Conservation (phyloP, 2,888 invertebrate species). For the Geophilus truncorum region DNA sequence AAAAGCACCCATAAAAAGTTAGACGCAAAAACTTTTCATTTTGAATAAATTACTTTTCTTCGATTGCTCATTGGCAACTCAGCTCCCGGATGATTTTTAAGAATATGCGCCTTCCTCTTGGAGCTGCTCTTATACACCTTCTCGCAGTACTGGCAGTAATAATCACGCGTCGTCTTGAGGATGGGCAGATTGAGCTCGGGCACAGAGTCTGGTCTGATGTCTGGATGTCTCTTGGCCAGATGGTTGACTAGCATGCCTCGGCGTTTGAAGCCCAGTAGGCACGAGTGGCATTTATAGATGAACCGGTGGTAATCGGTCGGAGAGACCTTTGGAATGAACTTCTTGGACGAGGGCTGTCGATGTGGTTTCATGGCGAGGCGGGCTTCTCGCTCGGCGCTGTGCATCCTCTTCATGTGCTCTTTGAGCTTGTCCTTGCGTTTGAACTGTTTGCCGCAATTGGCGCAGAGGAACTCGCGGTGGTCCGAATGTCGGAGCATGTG, state of each 20-base stretch:
- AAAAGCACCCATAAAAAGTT: no score
- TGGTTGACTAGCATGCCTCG: slow-evolving; percentile 83
- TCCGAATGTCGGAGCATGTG: slow-evolving; percentile 64
- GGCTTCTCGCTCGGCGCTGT: slow-evolving; percentile 53
- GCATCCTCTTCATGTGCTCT: slow-evolving; percentile 66
- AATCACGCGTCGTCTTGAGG: slow-evolving; percentile 67
- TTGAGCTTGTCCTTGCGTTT: slow-evolving; percentile 69
- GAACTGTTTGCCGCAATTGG: slow-evolving; percentile 70
- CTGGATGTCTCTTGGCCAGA: slow-evolving; percentile 62
- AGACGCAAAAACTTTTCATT: no score
- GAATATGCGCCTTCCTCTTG: slow-evolving; percentile 74
- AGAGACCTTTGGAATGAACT: slow-evolving; percentile 56
- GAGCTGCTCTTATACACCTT: slow-evolving; percentile 78
- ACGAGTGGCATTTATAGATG: slow-evolving; percentile 70
- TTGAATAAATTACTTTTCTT: slow-evolving; percentile 43
- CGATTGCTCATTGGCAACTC: slow-evolving; percentile 55
- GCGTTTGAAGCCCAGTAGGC: slow-evolving; percentile 70
- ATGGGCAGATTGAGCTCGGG: slow-evolving; percentile 73
- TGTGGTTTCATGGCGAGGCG: slow-evolving; percentile 42
- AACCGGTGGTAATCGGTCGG: slow-evolving; percentile 66
- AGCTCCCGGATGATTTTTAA: slow-evolving; percentile 75
- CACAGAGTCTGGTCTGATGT: slow-evolving; percentile 59
- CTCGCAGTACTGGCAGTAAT: slow-evolving; percentile 78
- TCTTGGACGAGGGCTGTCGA: slow-evolving; percentile 48
- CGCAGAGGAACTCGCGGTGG: slow-evolving; percentile 65